Base-by-base conservation (phyloP, 2,888 invertebrate genomes). In the Heliconius charithonia region DNA sequence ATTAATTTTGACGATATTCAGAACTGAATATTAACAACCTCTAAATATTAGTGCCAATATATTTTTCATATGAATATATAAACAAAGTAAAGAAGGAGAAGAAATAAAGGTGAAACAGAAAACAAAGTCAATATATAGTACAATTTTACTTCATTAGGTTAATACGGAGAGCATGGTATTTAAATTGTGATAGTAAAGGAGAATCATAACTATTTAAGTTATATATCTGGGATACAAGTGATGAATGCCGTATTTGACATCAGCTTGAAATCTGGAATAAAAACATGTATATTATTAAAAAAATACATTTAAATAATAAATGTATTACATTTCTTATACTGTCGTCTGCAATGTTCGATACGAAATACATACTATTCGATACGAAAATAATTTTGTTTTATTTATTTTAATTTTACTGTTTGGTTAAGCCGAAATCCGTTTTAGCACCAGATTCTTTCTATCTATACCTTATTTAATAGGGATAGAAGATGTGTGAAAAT, bases 231-330 rank as follows among this genome's bases (percentile, higher is more conserved):
- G 92, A n/a, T 91, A 87, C 74, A 91, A 85, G 84, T 93, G 93
- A 84, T 93, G 92, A 71, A 91, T 92, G 84, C 89, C 89, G 87
- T 91, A 90, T 81, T 93, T 93, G 79, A 93, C 92, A 77, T 91
- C 90, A 62, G 93, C 93, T 82, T 93, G 92, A 88, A 94, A 94
- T 78, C 93, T 93, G 90, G 25, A 85, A 87, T n/a, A 66, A 82
- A 4, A 10, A 19, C n/a, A 72, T 7, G 2, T n/a, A n/a, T 32
- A 32, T 56, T 32, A 56, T 13, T 25, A 63, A 82, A 51, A 6
- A 6, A 51, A 19, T 45, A 45, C 4, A 45, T 4, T 13, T 4
- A 45, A 16, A 45, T 16, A 45, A 45, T 45, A 45, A 45, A 19
- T 19, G 2, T 51, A 51, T 45, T 16, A 19, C 45, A 45, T 13